These are phyloP conservation scores for Vanacampus margaritifer DNA, from an alignment of 2,113 vertebrate species.

Conservation along the genomic window DNA sequence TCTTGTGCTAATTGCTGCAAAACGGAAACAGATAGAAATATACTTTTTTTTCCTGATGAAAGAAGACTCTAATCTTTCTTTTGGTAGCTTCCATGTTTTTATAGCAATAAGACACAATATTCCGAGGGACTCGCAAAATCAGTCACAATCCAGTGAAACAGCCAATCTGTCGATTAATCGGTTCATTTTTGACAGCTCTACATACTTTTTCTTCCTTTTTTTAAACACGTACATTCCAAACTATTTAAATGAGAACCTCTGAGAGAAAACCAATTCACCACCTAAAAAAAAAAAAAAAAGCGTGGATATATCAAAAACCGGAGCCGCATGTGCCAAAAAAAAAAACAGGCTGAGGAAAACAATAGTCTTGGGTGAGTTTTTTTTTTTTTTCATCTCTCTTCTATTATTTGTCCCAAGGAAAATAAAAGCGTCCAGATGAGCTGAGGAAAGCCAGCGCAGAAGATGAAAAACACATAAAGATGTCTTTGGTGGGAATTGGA, in stretches of 20 bases:
- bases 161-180: too few relatives aligned
- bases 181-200: slow-evolving; percentile 10
- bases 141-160: too few relatives aligned
- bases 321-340: too few relatives aligned
- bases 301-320: neutral
- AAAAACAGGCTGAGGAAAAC: neutral
- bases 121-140: too few relatives aligned
- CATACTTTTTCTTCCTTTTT: neutral
- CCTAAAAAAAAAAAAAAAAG: neutral
- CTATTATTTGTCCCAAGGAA: neutral
- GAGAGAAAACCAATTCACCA: neutral
- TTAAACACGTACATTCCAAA: neutral
- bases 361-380: neutral
- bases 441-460: neutral
- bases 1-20: too few relatives aligned
- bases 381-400: too few relatives aligned
- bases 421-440: neutral
- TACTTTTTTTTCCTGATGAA: too few relatives aligned
- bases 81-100: too few relatives aligned
- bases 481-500: neutral
- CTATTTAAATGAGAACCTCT: neutral
- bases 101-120: too few relatives aligned
- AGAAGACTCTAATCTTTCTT: too few relatives aligned
- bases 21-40: too few relatives aligned
- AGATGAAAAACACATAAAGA: neutral